phyloP scores from a whole-genome alignment of 2,888 invertebrate species.

The Hedychridium roseum region DNA sequence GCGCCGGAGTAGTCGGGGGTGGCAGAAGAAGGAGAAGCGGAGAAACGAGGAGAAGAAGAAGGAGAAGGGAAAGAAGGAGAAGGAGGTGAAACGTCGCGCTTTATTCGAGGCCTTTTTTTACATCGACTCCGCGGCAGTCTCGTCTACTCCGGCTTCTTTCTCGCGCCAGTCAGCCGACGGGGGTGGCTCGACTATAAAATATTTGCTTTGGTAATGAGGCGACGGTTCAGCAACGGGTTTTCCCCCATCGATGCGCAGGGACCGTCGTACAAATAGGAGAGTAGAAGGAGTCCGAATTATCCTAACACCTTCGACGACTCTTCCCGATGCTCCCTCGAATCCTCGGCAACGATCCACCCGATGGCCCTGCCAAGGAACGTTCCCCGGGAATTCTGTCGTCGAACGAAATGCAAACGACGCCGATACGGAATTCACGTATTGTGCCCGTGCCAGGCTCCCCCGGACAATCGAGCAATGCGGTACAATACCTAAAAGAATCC shows the following conservation, averaged over 20 bases:
- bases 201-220: conserved; percentile 64
- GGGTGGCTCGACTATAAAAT: conserved; percentile 60
- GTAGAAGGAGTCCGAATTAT: conserved; percentile 50
- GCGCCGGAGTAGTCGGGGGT: conserved; percentile 11
- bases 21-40: too few relatives aligned
- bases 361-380: conserved; percentile 15
- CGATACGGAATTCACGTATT: too few relatives aligned
- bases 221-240: conserved; percentile 47
- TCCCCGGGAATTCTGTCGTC: too few relatives aligned
- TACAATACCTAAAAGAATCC: too few relatives aligned
- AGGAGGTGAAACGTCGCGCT: conserved; percentile 41
- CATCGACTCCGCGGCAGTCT: conserved; percentile 36
- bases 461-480: too few relatives aligned
- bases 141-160: conserved; percentile 25
- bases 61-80: conserved; percentile 43
- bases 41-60: conserved; percentile 48
- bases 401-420: too few relatives aligned
- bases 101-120: conserved; percentile 43
- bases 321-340: conserved; percentile 18
- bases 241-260: conserved; percentile 34
- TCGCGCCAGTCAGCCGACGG: conserved; percentile 33
- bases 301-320: conserved; percentile 42
- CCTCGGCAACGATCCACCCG: conserved; percentile 20
- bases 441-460: too few relatives aligned
- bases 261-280: conserved; percentile 58